A percentile compares a stretch with the other conserved stretches of the same genome.
phyloP scores from a whole-genome alignment of 2,888 invertebrate genomes.

The Pollenia labialis region DNA sequence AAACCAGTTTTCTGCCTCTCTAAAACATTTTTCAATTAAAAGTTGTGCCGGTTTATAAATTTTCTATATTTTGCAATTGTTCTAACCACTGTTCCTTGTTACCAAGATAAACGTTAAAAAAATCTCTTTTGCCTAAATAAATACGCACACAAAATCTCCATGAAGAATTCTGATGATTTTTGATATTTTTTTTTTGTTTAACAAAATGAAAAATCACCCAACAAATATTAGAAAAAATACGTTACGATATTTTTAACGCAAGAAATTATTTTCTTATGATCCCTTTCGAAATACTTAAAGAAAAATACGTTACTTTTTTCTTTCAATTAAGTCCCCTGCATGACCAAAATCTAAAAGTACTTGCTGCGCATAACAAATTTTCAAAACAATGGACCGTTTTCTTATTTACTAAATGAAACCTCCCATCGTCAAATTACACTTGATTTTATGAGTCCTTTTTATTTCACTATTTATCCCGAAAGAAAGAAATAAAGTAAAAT shows the following conservation, averaged over 20 bases:
- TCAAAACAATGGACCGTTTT: background rate
- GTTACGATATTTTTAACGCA: slow-evolving; percentile 5
- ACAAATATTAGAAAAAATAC: slow-evolving; percentile 25
- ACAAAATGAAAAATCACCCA: slow-evolving; percentile 8
- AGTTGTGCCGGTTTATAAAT: no score
- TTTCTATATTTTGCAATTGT: no score
- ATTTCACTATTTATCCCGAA: background rate
- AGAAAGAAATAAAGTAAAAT: slow-evolving; percentile 16
- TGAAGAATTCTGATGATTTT: background rate
- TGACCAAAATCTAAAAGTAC: slow-evolving; percentile 18
- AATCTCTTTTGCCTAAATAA: background rate
- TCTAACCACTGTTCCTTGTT: background rate
- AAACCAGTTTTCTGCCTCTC: no score
- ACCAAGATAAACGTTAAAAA: background rate
- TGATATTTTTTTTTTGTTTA: background rate
- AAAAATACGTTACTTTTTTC: slow-evolving; percentile 19
- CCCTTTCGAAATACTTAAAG: background rate
- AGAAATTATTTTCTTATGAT: slow-evolving; percentile 1
- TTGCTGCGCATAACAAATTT: slow-evolving; percentile 33
- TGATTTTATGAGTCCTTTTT: slow-evolving; percentile 24
- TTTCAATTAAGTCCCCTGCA: background rate
- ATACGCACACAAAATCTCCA: background rate
- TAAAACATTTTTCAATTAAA: no score
- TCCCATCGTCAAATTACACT: slow-evolving; percentile 51
- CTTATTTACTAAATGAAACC: slow-evolving; percentile 17